phyloP scores from a whole-genome alignment of 1,140 invertebrate genomes.

The Rhagoletis pomonella region DNA sequence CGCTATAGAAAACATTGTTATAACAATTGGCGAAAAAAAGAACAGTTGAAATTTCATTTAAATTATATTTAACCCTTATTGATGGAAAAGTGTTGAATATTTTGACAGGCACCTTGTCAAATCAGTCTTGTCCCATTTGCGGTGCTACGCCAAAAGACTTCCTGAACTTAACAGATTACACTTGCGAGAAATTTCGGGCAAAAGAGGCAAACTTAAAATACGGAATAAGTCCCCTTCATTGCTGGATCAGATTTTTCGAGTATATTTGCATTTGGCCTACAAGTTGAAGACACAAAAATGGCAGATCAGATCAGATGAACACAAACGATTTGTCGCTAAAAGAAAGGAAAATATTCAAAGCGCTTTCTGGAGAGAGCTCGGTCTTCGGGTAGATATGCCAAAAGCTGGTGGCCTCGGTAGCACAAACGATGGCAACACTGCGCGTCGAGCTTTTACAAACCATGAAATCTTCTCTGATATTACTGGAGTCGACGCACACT shows the following conservation, averaged over 20 bases:
- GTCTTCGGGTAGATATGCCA: constrained; percentile 34
- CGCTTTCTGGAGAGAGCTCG: constrained; percentile 53
- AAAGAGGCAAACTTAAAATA: constrained; percentile 55
- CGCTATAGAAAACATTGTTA: constrained; percentile 10
- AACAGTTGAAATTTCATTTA: constrained; percentile 53
- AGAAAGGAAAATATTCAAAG: constrained; percentile 55
- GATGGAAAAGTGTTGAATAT: constrained; percentile 60
- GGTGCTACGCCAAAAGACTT: constrained; percentile 57
- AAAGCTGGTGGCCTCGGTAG: constrained; percentile 59
- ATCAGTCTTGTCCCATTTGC: constrained; percentile 57
- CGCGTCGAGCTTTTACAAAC: constrained; percentile 65
- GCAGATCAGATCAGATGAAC: constrained; percentile 49
- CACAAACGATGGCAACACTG: constrained; percentile 68
- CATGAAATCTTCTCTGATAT: constrained; percentile 44
- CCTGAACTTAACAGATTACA: constrained; percentile 52
- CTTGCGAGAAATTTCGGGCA: constrained; percentile 43
- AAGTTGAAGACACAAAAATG: constrained; percentile 54
- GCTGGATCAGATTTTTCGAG: constrained; percentile 58
- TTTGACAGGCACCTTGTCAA: constrained; percentile 55
- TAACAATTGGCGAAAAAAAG: constrained; percentile 38
- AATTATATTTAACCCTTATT: constrained; percentile 56
- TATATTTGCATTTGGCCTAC: constrained; percentile 57
- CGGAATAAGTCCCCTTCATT: constrained; percentile 57
- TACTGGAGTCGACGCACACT: too few relatives aligned
- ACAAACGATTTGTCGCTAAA: not conserved